Base-by-base conservation (phyloP, 2,888 invertebrate genomes). In the Allacma fusca region DNA sequence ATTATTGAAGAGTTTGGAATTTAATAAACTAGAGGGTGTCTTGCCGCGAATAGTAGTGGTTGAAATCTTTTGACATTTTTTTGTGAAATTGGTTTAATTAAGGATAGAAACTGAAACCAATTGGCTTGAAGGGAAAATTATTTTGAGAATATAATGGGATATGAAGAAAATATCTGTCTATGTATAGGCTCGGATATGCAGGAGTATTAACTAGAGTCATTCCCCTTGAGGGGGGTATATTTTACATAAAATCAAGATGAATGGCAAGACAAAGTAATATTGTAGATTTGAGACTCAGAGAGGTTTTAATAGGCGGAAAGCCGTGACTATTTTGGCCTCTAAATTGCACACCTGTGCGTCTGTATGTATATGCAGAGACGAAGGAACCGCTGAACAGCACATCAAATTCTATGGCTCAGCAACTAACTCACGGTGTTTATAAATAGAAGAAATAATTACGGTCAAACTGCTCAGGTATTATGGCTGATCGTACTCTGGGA, bases 241-340 rank as follows among this genome's bases (percentile, higher is more conserved):
- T 34, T 34, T 34, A 34, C 34, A 34, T 34, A 7, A 34, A 34
- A 34, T 34, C 4, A 34, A 9, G 34, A 4, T 7, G 34, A 4
- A 34, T 34, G 4, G 34, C 34, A 4, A 9, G 34, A 7, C 4
- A 9, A 34, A 34, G 34, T 34, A 34, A 34, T 34, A 9, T 9
- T n/a, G n/a, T 7, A 34, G 34, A 34, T 50, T 5, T 50, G n/a
- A n/a, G 50, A 50, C 16, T 50, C 50, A 34, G 50, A 50, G 2
- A 16, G 16, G 4, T 50, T 50, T 21, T 43, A 1, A 70, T 44
- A 70, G 26, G 69, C 44, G 13, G 57, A 34, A 76, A 71, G 23
- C 76, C 76, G 70, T 76, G 76, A 76, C 76, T 70, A 59, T 28
- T 23, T 57, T 76, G 76, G 70, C 76, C 76, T 76, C 59, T 76